Conservation (phyloP, 2,113 vertebrate genomes). For the Marcusenius ussheri region DNA sequence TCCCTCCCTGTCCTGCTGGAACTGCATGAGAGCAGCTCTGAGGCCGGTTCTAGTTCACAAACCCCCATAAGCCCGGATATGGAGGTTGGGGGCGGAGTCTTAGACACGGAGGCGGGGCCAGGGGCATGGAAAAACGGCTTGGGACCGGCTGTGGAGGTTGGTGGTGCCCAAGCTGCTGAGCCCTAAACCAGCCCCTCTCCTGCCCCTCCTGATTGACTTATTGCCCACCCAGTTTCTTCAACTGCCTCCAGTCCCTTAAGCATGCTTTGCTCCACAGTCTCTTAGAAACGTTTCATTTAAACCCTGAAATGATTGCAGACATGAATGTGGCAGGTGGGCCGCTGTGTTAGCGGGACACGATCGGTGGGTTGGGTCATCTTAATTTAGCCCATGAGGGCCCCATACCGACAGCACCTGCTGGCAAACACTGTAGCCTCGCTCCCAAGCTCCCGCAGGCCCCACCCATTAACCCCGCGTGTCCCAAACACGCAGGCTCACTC, state of each 20-base stretch:
- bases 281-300: background rate
- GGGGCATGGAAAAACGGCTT: constrained; percentile 55
- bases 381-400: background rate
- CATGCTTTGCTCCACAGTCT: background rate
- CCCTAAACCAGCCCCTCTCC: constrained; percentile 21
- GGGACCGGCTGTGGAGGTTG: constrained; percentile 37
- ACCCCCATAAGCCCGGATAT: constrained; percentile 62
- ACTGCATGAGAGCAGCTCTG: constrained; percentile 64
- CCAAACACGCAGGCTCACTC: background rate
- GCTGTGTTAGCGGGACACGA: background rate
- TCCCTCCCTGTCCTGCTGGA: constrained; percentile 60
- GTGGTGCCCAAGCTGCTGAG: constrained; percentile 40
- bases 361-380: background rate
- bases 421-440: background rate
- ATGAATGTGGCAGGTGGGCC: background rate
- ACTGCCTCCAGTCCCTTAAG: background rate
- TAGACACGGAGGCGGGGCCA: constrained; percentile 38
- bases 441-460: background rate
- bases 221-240: background rate
- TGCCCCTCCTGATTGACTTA: background rate
- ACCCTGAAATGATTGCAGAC: background rate
- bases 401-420: background rate
- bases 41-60: constrained; percentile 61
- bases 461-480: background rate
- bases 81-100: constrained; percentile 33